Base-by-base conservation (phyloP, 1,140 invertebrate species). In the Varroa destructor region DNA sequence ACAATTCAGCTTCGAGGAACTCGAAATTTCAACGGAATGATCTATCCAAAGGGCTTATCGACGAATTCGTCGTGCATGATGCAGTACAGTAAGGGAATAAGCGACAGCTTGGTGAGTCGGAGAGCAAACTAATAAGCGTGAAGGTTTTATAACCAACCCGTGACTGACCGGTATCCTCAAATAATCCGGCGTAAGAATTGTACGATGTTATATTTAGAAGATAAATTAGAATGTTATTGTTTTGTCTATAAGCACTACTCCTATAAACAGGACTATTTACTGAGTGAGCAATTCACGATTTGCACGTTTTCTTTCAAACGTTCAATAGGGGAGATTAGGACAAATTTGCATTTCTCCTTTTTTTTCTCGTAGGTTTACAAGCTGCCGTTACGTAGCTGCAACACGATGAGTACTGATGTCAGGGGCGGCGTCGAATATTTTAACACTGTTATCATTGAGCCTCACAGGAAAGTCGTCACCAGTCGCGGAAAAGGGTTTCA, bases 391-490 rank as follows among this genome's bases (percentile, higher is more conserved):
- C 84, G 89, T 73, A 88, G 88, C 43, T 93, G 90, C 82, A 93
- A 92, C 79, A 93, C 90, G 57, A 93, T 93, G 90, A 89, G 88
- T 75, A 87, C 85, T 72, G 88, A 90, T 79, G 81, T 89, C 84
- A 87, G 89, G 71, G 88, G 91, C 77, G 88, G 88, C 55, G 87
- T 91, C 76, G 90, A 93, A 78, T 93, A 91, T 80, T 90, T 87
- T 81, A 93, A 93, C 78, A 91, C 90, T 58, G 89, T 93, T 76
- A 89, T 93, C 71, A 87, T 93, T 55, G 89, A 91, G 79, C 90
- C 90, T 36, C 90, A 93, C 80, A 81, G 89, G 64, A 89, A 89
- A 77, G 82, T 93, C 73, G 90, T 93, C 43, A 93, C 90, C 2
- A 90, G 90, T 77, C 86, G 90, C 79, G 90, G 90, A 54, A 84